Evolutionary conservation across 2,888 invertebrate genomes (phyloP), one percentile per base, ranked within the genome.

Genomic region (Helicoverpa assulta): DNA sequence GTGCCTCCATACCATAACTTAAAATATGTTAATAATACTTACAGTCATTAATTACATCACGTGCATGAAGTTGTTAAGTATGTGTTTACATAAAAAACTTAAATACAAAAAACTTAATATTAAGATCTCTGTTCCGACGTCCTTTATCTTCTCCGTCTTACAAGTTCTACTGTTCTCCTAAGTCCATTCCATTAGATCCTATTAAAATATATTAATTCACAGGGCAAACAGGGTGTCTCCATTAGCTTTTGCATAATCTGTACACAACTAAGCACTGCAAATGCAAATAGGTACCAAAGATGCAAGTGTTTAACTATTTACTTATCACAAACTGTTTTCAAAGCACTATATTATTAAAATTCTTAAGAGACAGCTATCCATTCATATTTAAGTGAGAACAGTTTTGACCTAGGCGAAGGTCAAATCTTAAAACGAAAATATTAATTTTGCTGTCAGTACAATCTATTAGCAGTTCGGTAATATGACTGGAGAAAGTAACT

Each of bases 401-500:
- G 16, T 26, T 53, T 16, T 53, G 56, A 70, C 61, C 62, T 29
- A 65, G 40, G 68, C 68, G 57, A 54, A 62, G 74, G 70, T 69
- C 60, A 67, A 73, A 75, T 51, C 18, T 40, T 53, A 64, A 55
- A 18, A 63, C 26, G 33, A 62, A 69, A 67, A 72, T 54, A 68
- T 50, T 61, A 40, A 73, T 66, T 56, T 76, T 47, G 51, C 73
- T 80, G 75, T 59, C 80, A 81, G 81, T 79, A 75, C 62, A 80
- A 79, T 85, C 80, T 82, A 85, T 84, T 82, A 85, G 73, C 80
- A 82, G 82, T 84, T 86, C 73, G 71, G 78, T 84, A 85, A 83
- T 75, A 68, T 83, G 81, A 84, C 73, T 70, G 83, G 88, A 87
- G 90, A 91, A 91, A 91, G 90, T 90, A 78, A 86, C 88, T 91